Conservation (phyloP, 1,140 invertebrate species). For the Babylonia areolata region DNA sequence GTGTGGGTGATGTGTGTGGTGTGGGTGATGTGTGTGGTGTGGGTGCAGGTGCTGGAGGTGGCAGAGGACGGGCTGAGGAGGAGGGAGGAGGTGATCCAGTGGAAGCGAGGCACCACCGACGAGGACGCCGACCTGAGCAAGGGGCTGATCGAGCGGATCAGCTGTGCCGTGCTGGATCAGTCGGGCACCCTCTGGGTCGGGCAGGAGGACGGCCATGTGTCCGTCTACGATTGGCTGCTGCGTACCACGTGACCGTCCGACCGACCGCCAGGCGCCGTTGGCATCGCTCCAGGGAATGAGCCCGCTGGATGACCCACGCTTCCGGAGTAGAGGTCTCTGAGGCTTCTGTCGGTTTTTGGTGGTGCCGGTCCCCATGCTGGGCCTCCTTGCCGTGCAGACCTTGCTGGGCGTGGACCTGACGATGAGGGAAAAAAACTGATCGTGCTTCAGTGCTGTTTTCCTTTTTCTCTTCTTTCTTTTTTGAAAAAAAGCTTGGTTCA, state of each 20-base stretch:
- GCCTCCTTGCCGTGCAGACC: background rate
- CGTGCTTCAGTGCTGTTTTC: too few relatives aligned
- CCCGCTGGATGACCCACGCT: background rate
- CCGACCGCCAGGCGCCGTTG: background rate
- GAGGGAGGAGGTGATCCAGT: background rate
- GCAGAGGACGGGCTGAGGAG: background rate
- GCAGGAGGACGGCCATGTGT: constrained; percentile 19
- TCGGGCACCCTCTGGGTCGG: constrained; percentile 29
- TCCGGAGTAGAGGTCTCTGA: background rate
- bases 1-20: background rate
- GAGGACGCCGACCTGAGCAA: constrained; percentile 15
- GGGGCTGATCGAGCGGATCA: background rate
- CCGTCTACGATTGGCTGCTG: constrained; percentile 32
- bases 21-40: background rate
- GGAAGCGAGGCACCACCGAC: background rate
- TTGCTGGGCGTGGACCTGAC: background rate
- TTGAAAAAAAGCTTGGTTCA: too few relatives aligned
- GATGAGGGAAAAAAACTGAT: background rate
- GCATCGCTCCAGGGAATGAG: too few relatives aligned
- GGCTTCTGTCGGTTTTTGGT: background rate
- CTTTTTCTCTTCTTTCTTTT: too few relatives aligned
- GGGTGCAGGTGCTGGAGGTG: constrained; percentile 13
- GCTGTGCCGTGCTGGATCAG: constrained; percentile 18
- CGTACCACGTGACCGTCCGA: constrained; percentile 1
- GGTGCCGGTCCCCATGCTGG: background rate